Base-by-base conservation (phyloP, 1,140 invertebrate genomes). In the Drosophila kikkawai region DNA sequence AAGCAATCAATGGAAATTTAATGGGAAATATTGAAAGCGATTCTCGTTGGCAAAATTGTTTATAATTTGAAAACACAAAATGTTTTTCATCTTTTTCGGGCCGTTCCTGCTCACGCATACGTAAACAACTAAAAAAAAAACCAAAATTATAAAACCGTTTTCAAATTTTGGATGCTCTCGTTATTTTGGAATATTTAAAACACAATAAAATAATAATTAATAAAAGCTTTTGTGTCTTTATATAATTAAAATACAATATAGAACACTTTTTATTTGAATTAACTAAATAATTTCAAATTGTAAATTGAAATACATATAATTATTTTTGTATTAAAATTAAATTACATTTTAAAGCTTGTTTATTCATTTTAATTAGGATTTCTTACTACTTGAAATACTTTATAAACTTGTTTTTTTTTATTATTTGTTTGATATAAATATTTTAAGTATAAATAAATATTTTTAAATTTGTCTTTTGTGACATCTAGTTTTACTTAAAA, bases 21-120 rank as follows among this genome's bases (percentile, higher is more conserved):
- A 67, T 78, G 41, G 55, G 78, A 66, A 75, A 55, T 73, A 73
- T 74, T 47, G 15, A 77, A 84, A 77, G 47, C 58, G 39, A 80
- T 71, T 58, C 63, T 37, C n/a, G 19, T 34, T 47, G 41, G 45
- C 39, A n/a, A 56, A 66, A 82, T 79, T 82, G 80, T 82, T 82
- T 82, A 83, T 69, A 75, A 56, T 60, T 68, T n/a, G 78, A 64
- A 26, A 56, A 39, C 13, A 70, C 41, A 45, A 79, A 69, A 75
- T 74, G 59, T 48, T 64, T 60, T 66, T 79, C 65, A 75, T 70
- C 74, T 76, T 65, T 41, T 53, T 76, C 57, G 41, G 58, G 56
- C 42, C 45, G 69, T 65, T 79, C n/a, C 51, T 17, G 17, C 29
- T 66, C 70, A 70, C 15, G 57, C 63, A 65, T 11, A 58, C 47